Evolutionary conservation across 2,113 vertebrate species (phyloP).

Genomic region (Onychorhynchus coronatus): DNA sequence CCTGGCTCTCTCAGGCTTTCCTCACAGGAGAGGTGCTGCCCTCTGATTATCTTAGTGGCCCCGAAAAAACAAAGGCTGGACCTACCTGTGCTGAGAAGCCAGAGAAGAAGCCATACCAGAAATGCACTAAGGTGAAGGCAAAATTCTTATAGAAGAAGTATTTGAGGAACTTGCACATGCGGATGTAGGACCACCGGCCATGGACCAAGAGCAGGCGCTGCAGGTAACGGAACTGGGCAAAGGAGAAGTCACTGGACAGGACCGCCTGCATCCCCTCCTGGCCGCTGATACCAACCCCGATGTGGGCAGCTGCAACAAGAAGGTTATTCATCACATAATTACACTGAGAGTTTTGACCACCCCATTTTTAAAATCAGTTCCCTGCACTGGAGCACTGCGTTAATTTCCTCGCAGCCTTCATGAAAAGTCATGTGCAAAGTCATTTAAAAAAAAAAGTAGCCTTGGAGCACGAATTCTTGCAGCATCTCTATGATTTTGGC

Average conservation of each 20-base stretch:
- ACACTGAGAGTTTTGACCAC: background rate
- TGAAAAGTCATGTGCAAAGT: background rate
- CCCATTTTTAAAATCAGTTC: background rate
- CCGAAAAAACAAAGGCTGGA: background rate
- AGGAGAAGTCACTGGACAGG: conserved; percentile 89
- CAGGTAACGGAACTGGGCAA: conserved; percentile 92
- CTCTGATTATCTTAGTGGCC: background rate
- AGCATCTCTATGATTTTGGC: background rate
- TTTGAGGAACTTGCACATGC: conserved; percentile 95
- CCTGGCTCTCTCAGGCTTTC: background rate
- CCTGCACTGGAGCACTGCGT: background rate
- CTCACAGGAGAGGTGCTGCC: background rate
- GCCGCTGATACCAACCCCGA: conserved; percentile 91
- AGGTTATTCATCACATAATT: background rate
- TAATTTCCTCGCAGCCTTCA: background rate
- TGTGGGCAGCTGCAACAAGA: conserved; percentile 85
- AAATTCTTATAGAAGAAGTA: conserved; percentile 99
- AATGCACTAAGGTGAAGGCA: conserved; percentile 91
- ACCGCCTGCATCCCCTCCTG: conserved; percentile 95
- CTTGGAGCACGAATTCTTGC: background rate
- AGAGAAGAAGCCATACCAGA: conserved; percentile 95
- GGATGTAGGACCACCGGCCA: conserved; percentile 93
- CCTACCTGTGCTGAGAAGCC: conserved; percentile 96
- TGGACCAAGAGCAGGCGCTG: conserved; percentile 93
- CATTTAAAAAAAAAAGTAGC: background rate